Conservation (phyloP, 1,140 invertebrate genomes). For the Caenorhabditis remanei region DNA sequence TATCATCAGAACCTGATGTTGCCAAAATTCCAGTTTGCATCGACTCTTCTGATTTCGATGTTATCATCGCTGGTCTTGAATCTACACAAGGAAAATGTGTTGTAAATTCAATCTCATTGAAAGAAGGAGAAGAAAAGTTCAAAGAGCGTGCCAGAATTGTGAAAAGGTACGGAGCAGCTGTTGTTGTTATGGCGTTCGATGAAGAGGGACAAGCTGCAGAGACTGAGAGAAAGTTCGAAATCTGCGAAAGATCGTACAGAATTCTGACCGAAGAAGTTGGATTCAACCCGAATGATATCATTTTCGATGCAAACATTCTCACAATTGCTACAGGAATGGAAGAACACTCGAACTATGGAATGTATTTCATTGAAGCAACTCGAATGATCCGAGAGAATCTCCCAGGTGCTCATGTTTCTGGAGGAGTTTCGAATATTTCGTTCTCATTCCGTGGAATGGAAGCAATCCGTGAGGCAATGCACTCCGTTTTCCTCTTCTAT, state of each 20-base stretch:
- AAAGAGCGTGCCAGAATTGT: conserved; percentile 74
- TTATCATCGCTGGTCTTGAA: conserved; percentile 82
- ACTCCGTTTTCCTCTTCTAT: conserved; percentile 82
- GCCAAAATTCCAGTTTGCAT: conserved; percentile 82
- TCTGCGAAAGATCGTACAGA: conserved; percentile 81
- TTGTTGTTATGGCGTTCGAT: conserved; percentile 82
- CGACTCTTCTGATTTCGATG: conserved; percentile 82
- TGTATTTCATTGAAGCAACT: conserved; percentile 81
- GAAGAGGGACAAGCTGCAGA: conserved; percentile 81
- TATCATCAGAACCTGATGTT: conserved; percentile 82
- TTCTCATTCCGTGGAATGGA: conserved; percentile 83
- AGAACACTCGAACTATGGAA: conserved; percentile 82
- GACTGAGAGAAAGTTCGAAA: conserved; percentile 80
- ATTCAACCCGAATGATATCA: conserved; percentile 82
- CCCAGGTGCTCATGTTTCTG: conserved; percentile 81
- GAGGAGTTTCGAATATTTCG: conserved; percentile 83
- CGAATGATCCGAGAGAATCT: conserved; percentile 79
- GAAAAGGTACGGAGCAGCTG: conserved; percentile 81
- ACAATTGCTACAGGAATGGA: conserved; percentile 83
- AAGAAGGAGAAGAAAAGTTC: conserved; percentile 82
- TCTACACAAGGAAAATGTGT: conserved; percentile 82
- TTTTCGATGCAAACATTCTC: conserved; percentile 83
- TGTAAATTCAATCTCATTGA: conserved; percentile 82
- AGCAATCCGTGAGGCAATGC: conserved; percentile 82
- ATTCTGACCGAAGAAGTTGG: conserved; percentile 80